These are phyloP conservation scores for Leptura quadrifasciata DNA, from an alignment of 2,888 invertebrate genomes.

Conservation along the genomic window DNA sequence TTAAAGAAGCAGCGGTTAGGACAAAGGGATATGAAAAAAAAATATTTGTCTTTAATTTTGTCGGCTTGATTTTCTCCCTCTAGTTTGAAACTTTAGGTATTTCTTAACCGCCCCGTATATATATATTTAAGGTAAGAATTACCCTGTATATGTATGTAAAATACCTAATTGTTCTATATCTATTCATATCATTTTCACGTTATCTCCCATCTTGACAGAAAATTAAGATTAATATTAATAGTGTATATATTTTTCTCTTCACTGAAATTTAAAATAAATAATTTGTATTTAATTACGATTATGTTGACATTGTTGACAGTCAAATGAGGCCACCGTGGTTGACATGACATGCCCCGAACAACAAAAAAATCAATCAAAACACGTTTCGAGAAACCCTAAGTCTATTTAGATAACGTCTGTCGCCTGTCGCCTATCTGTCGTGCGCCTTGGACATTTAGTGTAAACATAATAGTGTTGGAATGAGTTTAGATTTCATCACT, in stretches of 20 bases:
- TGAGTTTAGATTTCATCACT: not conserved
- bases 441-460: not conserved
- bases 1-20: no score
- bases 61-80: no score
- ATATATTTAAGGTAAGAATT: no score
- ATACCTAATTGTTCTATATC: not conserved
- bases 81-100: no score
- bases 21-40: no score
- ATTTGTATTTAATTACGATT: not conserved
- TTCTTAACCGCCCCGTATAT: no score
- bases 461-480: not conserved
- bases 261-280: not conserved
- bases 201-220: not conserved
- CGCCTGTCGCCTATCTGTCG: slow-evolving; percentile 4
- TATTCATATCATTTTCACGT: not conserved
- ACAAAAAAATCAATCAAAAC: not conserved
- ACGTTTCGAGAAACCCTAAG: not conserved
- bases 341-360: not conserved
- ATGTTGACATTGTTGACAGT: not conserved
- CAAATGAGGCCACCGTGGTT: not conserved
- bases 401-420: not conserved
- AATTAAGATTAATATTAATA: not conserved
- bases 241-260: not conserved
- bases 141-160: no score
- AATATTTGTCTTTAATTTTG: no score